Percentiles rank a stretch among this genome's conserved stretches.
phyloP scores from a whole-genome alignment of 2,888 invertebrate species.

The Neuroscelio doddi region DNA sequence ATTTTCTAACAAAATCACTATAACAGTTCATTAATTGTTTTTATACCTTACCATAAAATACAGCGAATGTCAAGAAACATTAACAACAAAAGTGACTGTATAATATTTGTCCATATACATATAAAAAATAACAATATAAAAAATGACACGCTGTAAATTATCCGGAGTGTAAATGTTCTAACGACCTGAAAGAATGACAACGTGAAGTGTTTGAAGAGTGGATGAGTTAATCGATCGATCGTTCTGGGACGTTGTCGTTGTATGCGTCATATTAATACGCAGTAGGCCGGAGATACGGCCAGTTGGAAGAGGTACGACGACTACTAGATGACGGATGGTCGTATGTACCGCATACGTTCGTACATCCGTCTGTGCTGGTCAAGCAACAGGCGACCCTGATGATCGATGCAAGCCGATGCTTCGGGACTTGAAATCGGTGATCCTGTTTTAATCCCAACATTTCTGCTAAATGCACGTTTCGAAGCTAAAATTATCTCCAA shows the following conservation, averaged over 20 bases:
- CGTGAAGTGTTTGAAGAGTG: background rate
- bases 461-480: too few relatives aligned
- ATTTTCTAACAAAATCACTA: too few relatives aligned
- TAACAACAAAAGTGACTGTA: too few relatives aligned
- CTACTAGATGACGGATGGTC: constrained; percentile 68
- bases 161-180: too few relatives aligned
- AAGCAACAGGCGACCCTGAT: constrained; percentile 68
- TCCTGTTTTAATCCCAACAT: too few relatives aligned
- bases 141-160: too few relatives aligned
- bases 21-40: too few relatives aligned
- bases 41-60: too few relatives aligned
- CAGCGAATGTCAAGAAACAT: too few relatives aligned
- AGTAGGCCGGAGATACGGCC: constrained; percentile 20
- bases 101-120: too few relatives aligned
- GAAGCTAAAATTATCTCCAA: too few relatives aligned
- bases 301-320: constrained; percentile 56
- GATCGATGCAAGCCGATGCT: constrained; percentile 67
- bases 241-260: constrained; percentile 17
- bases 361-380: constrained; percentile 53
- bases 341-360: constrained; percentile 48
- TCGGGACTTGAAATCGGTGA: constrained; percentile 60
- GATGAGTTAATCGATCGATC: constrained; percentile 10
- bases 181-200: background rate
- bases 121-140: too few relatives aligned
- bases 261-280: constrained; percentile 21